Conservation (phyloP, 2,113 vertebrate genomes). For the Pycnonotus jocosus region DNA sequence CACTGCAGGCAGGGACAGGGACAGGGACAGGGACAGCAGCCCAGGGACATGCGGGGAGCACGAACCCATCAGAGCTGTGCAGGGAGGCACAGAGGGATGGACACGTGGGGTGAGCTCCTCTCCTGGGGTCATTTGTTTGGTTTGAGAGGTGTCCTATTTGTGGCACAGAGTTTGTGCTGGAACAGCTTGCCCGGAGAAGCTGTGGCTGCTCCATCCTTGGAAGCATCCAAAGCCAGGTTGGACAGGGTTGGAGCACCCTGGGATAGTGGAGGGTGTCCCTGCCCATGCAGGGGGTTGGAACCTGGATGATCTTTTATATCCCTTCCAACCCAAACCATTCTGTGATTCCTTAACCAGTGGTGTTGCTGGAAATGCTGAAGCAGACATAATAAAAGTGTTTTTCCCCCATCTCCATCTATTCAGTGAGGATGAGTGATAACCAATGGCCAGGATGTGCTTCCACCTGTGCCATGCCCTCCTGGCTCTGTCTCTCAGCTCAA, state of each 20-base stretch:
- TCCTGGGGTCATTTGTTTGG: background rate
- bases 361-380: background rate
- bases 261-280: fast-evolving
- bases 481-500: background rate
- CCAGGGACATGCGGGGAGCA: background rate
- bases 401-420: background rate
- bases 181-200: fast-evolving
- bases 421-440: background rate
- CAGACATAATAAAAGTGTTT: background rate
- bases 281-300: background rate
- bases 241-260: fast-evolving
- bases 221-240: background rate
- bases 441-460: background rate
- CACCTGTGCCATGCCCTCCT: background rate
- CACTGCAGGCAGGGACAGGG: fast-evolving
- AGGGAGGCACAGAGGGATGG: background rate
- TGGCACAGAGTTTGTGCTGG: background rate
- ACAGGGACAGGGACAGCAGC: too few relatives aligned
- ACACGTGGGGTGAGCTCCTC: fast-evolving
- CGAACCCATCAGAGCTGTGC: fast-evolving
- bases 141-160: background rate
- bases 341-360: background rate
- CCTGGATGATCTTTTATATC: too few relatives aligned
- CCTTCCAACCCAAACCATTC: background rate
- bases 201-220: background rate